phyloP scores from a whole-genome alignment of 2,888 invertebrate species.

The Colostygia pectinataria region DNA sequence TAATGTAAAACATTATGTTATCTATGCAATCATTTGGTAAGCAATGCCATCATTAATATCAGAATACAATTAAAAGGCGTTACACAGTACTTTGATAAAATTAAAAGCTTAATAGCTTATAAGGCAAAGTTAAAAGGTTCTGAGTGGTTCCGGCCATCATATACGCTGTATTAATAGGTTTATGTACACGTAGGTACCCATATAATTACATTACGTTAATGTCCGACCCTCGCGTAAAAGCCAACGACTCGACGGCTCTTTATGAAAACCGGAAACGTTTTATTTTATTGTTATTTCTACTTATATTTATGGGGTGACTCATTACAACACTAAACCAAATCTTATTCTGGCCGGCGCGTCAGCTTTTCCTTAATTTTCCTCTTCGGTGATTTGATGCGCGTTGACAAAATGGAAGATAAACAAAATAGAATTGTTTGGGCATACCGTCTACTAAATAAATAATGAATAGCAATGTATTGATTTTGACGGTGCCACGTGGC shows the following conservation, averaged over 20 bases:
- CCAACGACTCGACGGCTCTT: conserved; percentile 57
- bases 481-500: no score
- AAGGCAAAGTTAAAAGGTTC: conserved; percentile 16
- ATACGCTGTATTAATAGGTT: conserved; percentile 20
- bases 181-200: conserved; percentile 33
- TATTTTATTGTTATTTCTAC: conserved; percentile 67
- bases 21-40: no score
- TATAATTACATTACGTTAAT: conserved; percentile 60
- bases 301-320: conserved; percentile 46
- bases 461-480: no score
- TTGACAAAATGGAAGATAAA: conserved; percentile 18
- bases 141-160: conserved; percentile 16
- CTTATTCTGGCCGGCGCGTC: conserved; percentile 18
- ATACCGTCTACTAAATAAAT: neutral
- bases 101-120: conserved; percentile 13
- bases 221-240: conserved; percentile 64
- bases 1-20: no score
- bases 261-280: conserved; percentile 65
- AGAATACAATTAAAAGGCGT: neutral
- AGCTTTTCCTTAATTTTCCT: conserved; percentile 27
- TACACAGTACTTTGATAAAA: neutral
- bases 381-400: conserved; percentile 21
- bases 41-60: no score
- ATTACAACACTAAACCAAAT: conserved; percentile 34
- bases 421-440: conserved; percentile 12